A percentile compares a stretch with the other conserved stretches of the same genome.
Conservation (phyloP, 2,797 vertebrate species). For the Tenualosa thibaudeaui region DNA sequence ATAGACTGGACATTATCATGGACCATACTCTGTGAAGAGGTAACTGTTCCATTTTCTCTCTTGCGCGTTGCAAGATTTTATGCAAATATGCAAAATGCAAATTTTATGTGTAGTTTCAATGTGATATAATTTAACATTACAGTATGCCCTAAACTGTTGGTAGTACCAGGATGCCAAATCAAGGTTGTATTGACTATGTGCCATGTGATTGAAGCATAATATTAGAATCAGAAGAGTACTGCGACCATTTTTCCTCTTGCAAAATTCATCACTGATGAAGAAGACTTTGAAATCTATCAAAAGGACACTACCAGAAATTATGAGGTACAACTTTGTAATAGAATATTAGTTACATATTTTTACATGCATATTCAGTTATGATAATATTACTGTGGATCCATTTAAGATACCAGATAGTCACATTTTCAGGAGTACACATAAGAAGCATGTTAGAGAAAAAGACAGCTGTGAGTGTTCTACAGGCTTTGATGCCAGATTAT, state of each 20-base stretch:
- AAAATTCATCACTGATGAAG: slow-evolving; percentile 86
- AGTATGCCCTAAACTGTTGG: neutral
- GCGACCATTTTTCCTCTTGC: slow-evolving; percentile 81
- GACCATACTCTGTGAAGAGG: slow-evolving; percentile 71
- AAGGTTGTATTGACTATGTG: neutral
- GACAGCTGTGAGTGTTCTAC: neutral
- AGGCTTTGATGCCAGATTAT: neutral
- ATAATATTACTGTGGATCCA: neutral
- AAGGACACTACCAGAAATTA: slow-evolving; percentile 77
- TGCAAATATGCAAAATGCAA: too few relatives aligned
- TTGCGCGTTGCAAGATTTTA: too few relatives aligned
- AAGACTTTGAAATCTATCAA: slow-evolving; percentile 81
- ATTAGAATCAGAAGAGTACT: slow-evolving; percentile 65
- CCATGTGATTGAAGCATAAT: slow-evolving; percentile 3
- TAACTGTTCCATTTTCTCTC: slow-evolving; percentile 51
- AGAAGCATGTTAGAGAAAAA: neutral
- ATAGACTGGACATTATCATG: slow-evolving; percentile 73
- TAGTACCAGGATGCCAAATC: neutral
- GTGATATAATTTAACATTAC: too few relatives aligned
- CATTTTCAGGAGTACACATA: neutral
- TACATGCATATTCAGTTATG: neutral
- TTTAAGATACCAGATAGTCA: neutral
- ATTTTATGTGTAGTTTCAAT: too few relatives aligned
- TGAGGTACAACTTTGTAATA: slow-evolving; percentile 64
- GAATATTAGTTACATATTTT: neutral